A percentile compares a stretch with the other conserved stretches of the same genome.
Conservation (phyloP, 2,797 vertebrate genomes). For the Varecia variegata region DNA sequence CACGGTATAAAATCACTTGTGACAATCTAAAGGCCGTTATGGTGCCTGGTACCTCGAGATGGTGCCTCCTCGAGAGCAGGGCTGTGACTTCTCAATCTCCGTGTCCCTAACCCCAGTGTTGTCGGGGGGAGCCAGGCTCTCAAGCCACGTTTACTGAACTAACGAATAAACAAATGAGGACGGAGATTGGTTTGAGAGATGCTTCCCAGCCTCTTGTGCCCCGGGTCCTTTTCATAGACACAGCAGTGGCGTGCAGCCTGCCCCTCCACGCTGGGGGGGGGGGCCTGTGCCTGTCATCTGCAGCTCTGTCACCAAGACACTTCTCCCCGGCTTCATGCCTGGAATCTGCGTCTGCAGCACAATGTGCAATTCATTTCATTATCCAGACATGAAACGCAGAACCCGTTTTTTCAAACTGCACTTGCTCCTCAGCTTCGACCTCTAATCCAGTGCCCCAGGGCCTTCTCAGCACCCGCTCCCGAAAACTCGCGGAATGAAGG, state of each 20-base stretch:
- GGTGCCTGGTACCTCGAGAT: accelerated
- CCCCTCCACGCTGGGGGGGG: accelerated
- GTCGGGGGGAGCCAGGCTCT: not conserved
- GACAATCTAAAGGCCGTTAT: too few relatives aligned
- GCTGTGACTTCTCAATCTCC: accelerated
- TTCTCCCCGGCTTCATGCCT: not conserved
- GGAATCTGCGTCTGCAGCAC: not conserved
- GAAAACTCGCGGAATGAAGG: accelerated
- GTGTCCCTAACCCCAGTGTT: not conserved
- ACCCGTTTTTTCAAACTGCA: not conserved
- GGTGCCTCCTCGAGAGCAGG: accelerated
- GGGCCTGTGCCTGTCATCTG: accelerated
- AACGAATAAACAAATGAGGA: not conserved
- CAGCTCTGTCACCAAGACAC: accelerated
- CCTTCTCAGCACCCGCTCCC: too few relatives aligned
- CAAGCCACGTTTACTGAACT: not conserved
- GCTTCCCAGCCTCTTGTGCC: too few relatives aligned
- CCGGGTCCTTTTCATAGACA: not conserved
- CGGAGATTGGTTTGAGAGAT: accelerated
- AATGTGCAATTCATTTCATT: not conserved
- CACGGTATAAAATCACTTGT: not conserved
- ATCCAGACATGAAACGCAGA: not conserved
- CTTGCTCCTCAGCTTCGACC: not conserved
- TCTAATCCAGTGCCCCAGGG: accelerated
- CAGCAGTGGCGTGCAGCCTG: accelerated